phyloP scores from a whole-genome alignment of 2,888 invertebrate species.

The Polydrusus tereticollis region DNA sequence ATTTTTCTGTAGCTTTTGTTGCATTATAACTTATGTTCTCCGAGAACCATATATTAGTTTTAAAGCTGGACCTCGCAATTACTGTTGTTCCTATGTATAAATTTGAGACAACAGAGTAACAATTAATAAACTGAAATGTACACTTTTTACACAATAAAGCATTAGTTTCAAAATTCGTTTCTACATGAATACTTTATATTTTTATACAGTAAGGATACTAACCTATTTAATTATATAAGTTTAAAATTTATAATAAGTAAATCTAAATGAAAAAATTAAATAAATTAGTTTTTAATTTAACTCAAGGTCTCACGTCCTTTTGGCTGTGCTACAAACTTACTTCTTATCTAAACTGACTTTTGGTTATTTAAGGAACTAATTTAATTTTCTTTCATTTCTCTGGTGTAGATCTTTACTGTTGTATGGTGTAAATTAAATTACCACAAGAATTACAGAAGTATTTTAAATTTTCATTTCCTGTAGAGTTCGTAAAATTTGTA shows the following conservation, averaged over 20 bases:
- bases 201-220: not conserved
- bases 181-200: not conserved
- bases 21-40: constrained; percentile 32
- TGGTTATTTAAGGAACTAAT: not conserved
- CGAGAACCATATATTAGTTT: constrained; percentile 35
- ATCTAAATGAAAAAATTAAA: no score
- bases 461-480: not conserved
- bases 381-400: constrained; percentile 1
- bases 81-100: constrained; percentile 40
- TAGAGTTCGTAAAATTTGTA: no score
- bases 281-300: no score
- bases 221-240: no score
- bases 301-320: not conserved
- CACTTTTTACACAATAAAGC: constrained; percentile 6
- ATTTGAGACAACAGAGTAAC: constrained; percentile 28
- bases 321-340: not conserved
- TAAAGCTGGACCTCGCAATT: constrained; percentile 48
- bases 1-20: not conserved
- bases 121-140: constrained; percentile 17
- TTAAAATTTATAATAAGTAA: no score
- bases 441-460: not conserved
- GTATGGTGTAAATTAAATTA: not conserved
- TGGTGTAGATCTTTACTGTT: not conserved
- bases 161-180: not conserved
- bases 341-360: not conserved